Evolutionary conservation across 2,113 vertebrate species (phyloP).

Genomic region (Charadrius vociferus): DNA sequence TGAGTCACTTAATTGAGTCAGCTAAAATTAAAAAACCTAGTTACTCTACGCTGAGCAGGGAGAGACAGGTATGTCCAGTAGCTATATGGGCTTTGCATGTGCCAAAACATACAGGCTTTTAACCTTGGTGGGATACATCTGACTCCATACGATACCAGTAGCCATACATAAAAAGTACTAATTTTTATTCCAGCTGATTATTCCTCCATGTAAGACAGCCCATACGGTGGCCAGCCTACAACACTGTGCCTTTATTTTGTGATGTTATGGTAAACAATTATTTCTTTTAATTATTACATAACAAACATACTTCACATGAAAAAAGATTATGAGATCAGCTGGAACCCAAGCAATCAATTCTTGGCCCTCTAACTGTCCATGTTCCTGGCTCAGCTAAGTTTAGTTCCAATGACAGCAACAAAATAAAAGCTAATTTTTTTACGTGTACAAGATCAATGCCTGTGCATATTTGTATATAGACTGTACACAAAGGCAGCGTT

Average conservation of each 20-base stretch:
- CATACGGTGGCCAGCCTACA: background rate
- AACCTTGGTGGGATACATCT: background rate
- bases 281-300: background rate
- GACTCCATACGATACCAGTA: background rate
- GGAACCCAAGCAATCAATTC: background rate
- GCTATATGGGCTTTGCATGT: background rate
- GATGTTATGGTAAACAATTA: background rate
- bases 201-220: background rate
- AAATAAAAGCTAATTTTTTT: background rate
- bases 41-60: background rate
- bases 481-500: too few relatives aligned
- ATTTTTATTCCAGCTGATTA: background rate
- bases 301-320: background rate
- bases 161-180: background rate
- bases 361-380: background rate
- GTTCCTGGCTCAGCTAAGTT: background rate
- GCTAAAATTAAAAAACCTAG: background rate
- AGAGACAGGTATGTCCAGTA: background rate
- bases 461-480: too few relatives aligned
- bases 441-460: too few relatives aligned
- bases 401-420: background rate
- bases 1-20: background rate
- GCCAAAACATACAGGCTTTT: background rate
- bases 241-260: background rate
- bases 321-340: background rate